Percentiles rank a stretch among this genome's conserved stretches.
These are phyloP conservation scores for Lasioglossum marginatum DNA, from an alignment of 2,888 invertebrate species.

Conservation along the genomic window DNA sequence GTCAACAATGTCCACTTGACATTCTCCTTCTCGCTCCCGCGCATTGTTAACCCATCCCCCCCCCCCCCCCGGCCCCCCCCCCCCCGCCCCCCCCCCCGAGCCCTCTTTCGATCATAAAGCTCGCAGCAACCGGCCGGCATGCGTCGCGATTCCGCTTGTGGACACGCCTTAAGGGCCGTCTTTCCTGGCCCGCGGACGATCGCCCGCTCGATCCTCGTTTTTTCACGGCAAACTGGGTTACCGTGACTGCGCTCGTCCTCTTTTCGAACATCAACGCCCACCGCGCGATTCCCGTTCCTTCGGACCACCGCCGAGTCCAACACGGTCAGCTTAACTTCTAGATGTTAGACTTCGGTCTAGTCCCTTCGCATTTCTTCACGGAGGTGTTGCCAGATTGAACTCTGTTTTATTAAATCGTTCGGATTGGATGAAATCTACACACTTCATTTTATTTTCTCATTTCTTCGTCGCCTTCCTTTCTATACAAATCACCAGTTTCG, in stretches of 20 bases:
- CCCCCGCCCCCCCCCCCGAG: slow-evolving; percentile 52
- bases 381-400: neutral
- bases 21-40: slow-evolving; percentile 82
- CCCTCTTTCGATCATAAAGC: slow-evolving; percentile 83
- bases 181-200: slow-evolving; percentile 34
- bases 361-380: neutral
- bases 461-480: too few species aligned
- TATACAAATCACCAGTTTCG: too few species aligned
- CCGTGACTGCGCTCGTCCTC: slow-evolving; percentile 1
- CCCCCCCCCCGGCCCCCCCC: neutral
- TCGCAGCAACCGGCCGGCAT: slow-evolving; percentile 74
- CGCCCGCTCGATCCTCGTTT: slow-evolving; percentile 34
- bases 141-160: slow-evolving; percentile 60
- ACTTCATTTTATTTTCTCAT: too few species aligned
- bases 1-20: slow-evolving; percentile 85
- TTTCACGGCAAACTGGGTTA: slow-evolving; percentile 42
- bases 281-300: neutral
- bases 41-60: slow-evolving; percentile 79
- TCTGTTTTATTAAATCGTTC: too few species aligned
- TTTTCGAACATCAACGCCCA: neutral
- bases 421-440: too few species aligned
- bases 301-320: neutral
- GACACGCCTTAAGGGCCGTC: slow-evolving; percentile 67
- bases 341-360: neutral
- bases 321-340: neutral